phyloP scores from a whole-genome alignment of 1,140 invertebrate species.

The Argopecten irradians region DNA sequence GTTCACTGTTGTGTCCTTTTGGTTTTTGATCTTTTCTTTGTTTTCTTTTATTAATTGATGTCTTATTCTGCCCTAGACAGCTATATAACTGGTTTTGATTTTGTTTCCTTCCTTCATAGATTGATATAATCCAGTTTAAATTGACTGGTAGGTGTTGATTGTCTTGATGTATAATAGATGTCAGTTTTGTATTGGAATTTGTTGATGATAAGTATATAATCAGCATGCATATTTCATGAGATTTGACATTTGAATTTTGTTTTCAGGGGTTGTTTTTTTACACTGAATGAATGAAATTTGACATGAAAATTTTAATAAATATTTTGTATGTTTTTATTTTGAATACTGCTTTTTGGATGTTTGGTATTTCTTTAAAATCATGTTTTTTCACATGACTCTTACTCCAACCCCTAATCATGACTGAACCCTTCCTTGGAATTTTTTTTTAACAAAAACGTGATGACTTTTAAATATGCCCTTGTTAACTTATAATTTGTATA shows the following conservation, averaged over 20 bases:
- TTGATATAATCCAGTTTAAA: not conserved
- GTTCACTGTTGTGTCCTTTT: too few relatives aligned
- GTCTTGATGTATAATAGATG: not conserved
- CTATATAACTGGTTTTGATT: not conserved
- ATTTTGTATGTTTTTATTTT: not conserved
- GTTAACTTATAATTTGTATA: too few relatives aligned
- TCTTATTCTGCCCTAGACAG: not conserved
- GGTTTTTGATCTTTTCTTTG: too few relatives aligned
- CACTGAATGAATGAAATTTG: not conserved
- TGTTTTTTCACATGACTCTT: too few relatives aligned
- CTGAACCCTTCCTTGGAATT: too few relatives aligned
- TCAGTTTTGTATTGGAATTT: not conserved
- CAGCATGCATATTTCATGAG: not conserved
- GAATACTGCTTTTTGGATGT: not conserved
- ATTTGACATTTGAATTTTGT: not conserved
- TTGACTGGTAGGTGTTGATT: not conserved
- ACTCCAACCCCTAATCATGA: too few relatives aligned
- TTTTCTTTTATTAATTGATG: not conserved
- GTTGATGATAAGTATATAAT: not conserved
- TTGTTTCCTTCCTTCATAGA: too few relatives aligned
- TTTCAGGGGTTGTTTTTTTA: not conserved
- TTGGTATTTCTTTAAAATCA: not conserved
- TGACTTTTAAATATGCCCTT: too few relatives aligned
- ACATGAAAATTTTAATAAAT: not conserved
- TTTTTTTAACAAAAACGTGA: too few relatives aligned